Evolutionary conservation across 2,113 vertebrate species (phyloP), one percentile per base, ranked within the genome.

Genomic region (Isichthys henryi): DNA sequence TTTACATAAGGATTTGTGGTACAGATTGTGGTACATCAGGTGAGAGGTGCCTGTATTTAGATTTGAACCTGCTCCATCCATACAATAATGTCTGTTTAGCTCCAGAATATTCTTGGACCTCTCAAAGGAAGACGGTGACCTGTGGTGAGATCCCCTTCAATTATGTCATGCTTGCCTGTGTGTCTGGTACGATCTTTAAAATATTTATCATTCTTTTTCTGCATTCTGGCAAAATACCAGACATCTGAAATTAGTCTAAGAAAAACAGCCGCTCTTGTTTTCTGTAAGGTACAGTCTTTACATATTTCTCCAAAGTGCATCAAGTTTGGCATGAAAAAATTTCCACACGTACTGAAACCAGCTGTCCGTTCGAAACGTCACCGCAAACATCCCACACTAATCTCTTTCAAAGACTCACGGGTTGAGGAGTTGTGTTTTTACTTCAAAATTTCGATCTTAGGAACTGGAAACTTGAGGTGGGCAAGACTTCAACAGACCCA

Each of bases 221-320:
- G 3, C 48, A 88, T 49, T 80, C 82, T 88, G 70, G 88, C 70
- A 82, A 82, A 31, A 80, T 82, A n/a, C 70, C 70, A 88, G 88
- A 35, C 88, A 82, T 88, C 43, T 48, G 17, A 88, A 23, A 70
- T 70, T 46, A 39, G 17, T 50, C 27, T 23, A 8, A 43, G 50
- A 89, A 89, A 86, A 39, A 48, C 56, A 58, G 56, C 43, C 82
- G 0, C 19, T 56, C 83, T 62, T 53, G 49, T 84, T 80, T 80
- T 86, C 23, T 52, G 49, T 83, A 31, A 58, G 35, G 82, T 27
- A 85, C 50, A 66, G 48, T 89, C 89, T 86, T 86, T 39, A 86
- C 53, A 89, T 86, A 50, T 89, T 89, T 89, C 45, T 35, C 21
- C 52, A 49, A 43, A 66, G 89, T 66, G 56, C 50, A 89, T 49